These are phyloP conservation scores for Phoebastria nigripes DNA, from an alignment of 2,797 vertebrate species.

Conservation along the genomic window DNA sequence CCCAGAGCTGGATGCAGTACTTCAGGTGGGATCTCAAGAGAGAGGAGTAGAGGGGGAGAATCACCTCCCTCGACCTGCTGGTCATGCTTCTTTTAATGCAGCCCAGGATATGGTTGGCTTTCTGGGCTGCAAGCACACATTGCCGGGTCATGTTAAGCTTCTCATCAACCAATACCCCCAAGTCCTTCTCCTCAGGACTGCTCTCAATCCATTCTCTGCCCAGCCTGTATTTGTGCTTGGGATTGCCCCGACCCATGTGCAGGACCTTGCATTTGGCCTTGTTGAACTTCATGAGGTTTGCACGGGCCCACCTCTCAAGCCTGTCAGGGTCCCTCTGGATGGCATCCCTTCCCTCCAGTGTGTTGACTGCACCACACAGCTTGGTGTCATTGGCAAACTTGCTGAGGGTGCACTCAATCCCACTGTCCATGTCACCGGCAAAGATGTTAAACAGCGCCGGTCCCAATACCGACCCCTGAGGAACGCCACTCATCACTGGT, in stretches of 20 bases:
- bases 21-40: background rate
- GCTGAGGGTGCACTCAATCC: background rate
- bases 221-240: no score
- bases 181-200: no score
- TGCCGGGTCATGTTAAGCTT: no score
- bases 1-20: background rate
- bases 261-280: no score
- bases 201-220: no score
- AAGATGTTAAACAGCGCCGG: background rate
- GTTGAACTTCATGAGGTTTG: no score
- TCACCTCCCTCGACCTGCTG: background rate
- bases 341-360: background rate
- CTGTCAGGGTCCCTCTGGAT: background rate
- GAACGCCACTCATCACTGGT: background rate
- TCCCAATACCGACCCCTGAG: background rate
- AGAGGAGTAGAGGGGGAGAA: background rate
- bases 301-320: no score
- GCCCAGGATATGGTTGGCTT: no score
- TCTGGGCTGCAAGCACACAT: no score
- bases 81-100: no score
- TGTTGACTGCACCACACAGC: background rate
- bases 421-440: background rate
- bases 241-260: no score
- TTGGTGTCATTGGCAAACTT: background rate
- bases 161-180: no score